These are phyloP conservation scores for Rhopalosiphum padi DNA, from an alignment of 1,140 invertebrate species.

Conservation along the genomic window DNA sequence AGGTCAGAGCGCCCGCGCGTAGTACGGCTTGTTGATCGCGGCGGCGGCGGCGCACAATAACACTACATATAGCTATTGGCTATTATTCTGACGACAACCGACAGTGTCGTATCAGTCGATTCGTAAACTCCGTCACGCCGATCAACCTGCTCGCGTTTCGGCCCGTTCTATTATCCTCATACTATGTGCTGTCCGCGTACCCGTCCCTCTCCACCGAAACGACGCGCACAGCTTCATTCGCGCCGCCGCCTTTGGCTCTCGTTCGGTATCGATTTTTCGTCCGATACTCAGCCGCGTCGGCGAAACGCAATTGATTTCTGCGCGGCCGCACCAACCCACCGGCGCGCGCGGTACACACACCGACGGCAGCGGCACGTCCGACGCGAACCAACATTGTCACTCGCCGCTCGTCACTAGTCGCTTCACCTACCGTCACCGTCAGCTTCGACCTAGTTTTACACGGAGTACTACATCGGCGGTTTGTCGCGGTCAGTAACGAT, in stretches of 20 bases:
- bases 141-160: too few relatives aligned
- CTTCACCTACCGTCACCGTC: too few relatives aligned
- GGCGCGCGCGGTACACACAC: background rate
- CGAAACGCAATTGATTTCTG: background rate
- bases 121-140: too few relatives aligned
- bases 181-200: background rate
- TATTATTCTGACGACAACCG: background rate
- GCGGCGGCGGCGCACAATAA: background rate
- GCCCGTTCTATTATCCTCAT: too few relatives aligned
- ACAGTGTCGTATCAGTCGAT: too few relatives aligned
- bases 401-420: background rate
- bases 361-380: too few relatives aligned
- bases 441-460: background rate
- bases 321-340: too few relatives aligned
- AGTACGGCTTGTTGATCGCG: background rate
- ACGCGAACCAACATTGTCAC: background rate
- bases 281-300: background rate
- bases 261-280: conserved; percentile 15
- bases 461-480: background rate
- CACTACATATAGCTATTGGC: background rate
- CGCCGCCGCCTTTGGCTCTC: too few relatives aligned
- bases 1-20: too few relatives aligned
- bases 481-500: background rate
- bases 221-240: background rate
- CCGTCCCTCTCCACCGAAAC: background rate